Percentiles rank a stretch among this genome's conserved stretches.
phyloP scores from a whole-genome alignment of 2,113 vertebrate genomes.

The Baryphthengus martii region DNA sequence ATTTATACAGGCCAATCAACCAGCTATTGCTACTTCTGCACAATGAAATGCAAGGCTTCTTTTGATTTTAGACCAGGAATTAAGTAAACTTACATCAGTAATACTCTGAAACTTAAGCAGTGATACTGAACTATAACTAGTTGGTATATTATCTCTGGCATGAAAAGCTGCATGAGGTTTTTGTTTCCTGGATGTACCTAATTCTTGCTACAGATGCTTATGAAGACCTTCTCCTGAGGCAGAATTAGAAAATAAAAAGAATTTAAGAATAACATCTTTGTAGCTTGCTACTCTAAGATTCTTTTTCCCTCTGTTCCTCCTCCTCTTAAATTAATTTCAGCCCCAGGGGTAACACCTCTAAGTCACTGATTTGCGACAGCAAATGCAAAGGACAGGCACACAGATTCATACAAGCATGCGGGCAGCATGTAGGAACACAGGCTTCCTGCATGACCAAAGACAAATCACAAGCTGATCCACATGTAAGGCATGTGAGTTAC shows the following conservation, averaged over 20 bases:
- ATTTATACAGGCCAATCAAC: background rate
- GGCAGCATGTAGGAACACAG: rapidly evolving
- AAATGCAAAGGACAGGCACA: background rate
- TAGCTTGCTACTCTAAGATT: background rate
- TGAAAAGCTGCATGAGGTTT: background rate
- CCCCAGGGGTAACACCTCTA: background rate
- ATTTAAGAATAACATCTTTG: background rate
- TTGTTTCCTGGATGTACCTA: background rate
- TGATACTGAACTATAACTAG: background rate
- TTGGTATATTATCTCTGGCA: background rate
- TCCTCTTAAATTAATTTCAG: background rate
- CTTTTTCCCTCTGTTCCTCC: background rate
- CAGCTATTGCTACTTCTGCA: background rate
- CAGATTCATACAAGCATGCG: rapidly evolving
- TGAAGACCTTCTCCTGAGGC: background rate
- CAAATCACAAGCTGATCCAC: background rate
- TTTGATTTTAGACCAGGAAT: background rate
- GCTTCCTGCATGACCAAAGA: background rate
- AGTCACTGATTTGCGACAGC: background rate
- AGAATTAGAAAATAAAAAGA: background rate
- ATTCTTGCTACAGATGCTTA: background rate
- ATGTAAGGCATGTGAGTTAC: background rate
- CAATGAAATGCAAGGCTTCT: background rate
- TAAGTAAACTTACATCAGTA: background rate
- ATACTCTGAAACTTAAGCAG: background rate